These are phyloP conservation scores for Caranx melampygus DNA, from an alignment of 2,113 vertebrate species.

Conservation along the genomic window DNA sequence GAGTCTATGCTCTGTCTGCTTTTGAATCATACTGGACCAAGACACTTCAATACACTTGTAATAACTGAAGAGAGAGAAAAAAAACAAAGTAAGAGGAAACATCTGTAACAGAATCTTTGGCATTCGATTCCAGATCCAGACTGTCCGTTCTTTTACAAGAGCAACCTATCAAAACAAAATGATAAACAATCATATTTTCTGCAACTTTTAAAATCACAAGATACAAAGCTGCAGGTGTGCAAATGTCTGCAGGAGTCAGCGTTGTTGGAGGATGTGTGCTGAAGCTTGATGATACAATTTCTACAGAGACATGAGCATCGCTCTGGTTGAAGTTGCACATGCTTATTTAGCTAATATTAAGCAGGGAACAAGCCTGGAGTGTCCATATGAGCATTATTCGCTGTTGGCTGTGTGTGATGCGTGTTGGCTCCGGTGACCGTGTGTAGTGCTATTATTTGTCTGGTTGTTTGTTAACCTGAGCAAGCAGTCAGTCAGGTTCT, in stretches of 20 bases:
- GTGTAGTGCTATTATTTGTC: not conserved
- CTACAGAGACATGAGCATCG: not conserved
- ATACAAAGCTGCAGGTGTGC: not conserved
- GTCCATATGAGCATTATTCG: not conserved
- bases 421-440: not conserved
- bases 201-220: not conserved
- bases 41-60: not conserved
- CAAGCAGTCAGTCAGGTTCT: constrained; percentile 11
- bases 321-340: not conserved
- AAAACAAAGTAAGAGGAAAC: not conserved
- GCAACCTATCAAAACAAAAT: too few relatives aligned
- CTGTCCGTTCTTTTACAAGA: not conserved
- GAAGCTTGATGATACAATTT: constrained; percentile 6
- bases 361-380: not conserved
- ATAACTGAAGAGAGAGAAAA: not conserved
- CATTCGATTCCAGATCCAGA: not conserved
- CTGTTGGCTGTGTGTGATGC: not conserved
- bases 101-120: not conserved
- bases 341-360: not conserved
- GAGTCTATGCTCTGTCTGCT: not conserved
- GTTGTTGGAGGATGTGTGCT: constrained; percentile 33
- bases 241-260: not conserved
- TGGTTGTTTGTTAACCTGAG: constrained; percentile 8
- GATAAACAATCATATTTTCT: too few relatives aligned
- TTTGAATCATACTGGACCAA: not conserved